A percentile compares a stretch with the other conserved stretches of the same genome.
Evolutionary conservation across 2,888 invertebrate species (phyloP).

Genomic region (Ennomos erosarius): DNA sequence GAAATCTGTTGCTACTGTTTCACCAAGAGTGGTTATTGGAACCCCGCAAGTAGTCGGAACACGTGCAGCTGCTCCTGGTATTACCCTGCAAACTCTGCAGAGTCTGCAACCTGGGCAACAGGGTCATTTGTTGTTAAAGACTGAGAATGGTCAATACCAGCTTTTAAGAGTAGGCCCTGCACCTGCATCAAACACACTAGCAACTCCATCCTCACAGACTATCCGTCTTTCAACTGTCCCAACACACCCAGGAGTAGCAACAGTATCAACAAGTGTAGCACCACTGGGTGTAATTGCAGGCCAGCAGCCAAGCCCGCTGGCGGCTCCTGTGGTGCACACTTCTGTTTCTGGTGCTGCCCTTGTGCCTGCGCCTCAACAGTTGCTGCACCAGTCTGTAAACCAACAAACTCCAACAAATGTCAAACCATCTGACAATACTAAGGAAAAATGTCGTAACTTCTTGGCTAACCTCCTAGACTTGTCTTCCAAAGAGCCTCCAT

Average conservation of each 20-base stretch:
- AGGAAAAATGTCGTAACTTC: slow-evolving; percentile 34
- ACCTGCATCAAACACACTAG: slow-evolving; percentile 78
- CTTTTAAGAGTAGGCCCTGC: slow-evolving; percentile 94
- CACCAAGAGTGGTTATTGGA: slow-evolving; percentile 93
- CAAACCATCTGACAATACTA: slow-evolving; percentile 89
- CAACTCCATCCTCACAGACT: slow-evolving; percentile 88
- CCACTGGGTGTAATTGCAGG: slow-evolving; percentile 59
- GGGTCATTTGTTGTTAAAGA: slow-evolving; percentile 95
- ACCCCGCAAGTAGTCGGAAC: slow-evolving; percentile 93
- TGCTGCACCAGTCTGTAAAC: slow-evolving; percentile 42
- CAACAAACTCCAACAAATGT: slow-evolving; percentile 7
- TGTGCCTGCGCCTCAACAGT: slow-evolving; percentile 15
- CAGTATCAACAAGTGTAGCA: slow-evolving; percentile 74
- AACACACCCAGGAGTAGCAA: slow-evolving; percentile 83
- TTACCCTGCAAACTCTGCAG: slow-evolving; percentile 94
- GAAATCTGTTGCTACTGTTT: slow-evolving; percentile 91
- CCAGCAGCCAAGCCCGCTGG: slow-evolving; percentile 54
- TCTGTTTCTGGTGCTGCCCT: slow-evolving; percentile 48
- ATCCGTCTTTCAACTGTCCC: slow-evolving; percentile 95
- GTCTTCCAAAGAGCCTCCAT: slow-evolving; percentile 95
- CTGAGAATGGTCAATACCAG: slow-evolving; percentile 98
- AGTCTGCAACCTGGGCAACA: slow-evolving; percentile 95
- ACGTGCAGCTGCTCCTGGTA: slow-evolving; percentile 92
- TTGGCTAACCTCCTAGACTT: slow-evolving; percentile 82
- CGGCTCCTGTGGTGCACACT: slow-evolving; percentile 55